A percentile compares a stretch with the other conserved stretches of the same genome.
phyloP scores from a whole-genome alignment of 2,797 vertebrate species.

The Enoplosus armatus region DNA sequence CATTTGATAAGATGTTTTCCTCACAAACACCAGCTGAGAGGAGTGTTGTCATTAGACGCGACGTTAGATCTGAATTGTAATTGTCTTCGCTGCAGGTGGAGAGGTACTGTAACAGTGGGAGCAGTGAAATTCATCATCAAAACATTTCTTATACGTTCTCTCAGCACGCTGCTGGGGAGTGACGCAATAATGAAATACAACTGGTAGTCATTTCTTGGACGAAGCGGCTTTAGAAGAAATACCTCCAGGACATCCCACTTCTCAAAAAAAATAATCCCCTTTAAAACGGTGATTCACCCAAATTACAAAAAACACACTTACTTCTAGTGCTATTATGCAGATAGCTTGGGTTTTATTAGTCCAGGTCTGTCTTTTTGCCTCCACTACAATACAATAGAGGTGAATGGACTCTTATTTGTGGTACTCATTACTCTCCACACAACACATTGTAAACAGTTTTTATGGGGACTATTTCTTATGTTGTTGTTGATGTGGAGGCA shows the following conservation, averaged over 20 bases:
- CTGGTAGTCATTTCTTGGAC: neutral
- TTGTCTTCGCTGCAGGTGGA: constrained; percentile 23
- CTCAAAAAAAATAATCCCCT: neutral
- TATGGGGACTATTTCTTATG: neutral
- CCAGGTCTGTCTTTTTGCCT: neutral
- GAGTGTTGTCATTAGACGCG: constrained; percentile 14
- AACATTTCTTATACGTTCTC: constrained; percentile 17
- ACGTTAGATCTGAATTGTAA: constrained; percentile 3
- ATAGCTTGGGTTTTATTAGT: neutral
- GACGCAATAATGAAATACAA: constrained; percentile 6
- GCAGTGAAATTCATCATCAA: constrained; percentile 2
- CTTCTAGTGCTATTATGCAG: neutral
- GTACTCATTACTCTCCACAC: too few relatives aligned
- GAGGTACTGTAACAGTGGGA: constrained; percentile 1
- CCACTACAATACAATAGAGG: too few relatives aligned
- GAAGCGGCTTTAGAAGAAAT: neutral
- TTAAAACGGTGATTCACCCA: neutral
- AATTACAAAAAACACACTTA: neutral
- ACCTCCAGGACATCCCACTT: neutral
- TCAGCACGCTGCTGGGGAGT: neutral
- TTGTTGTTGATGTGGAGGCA: too few relatives aligned
- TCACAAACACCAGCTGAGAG: constrained; percentile 26
- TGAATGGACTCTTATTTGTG: too few relatives aligned
- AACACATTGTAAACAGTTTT: neutral
- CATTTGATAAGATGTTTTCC: constrained; percentile 9